phyloP scores from a whole-genome alignment of 2,888 invertebrate species.

The Timandra comae region DNA sequence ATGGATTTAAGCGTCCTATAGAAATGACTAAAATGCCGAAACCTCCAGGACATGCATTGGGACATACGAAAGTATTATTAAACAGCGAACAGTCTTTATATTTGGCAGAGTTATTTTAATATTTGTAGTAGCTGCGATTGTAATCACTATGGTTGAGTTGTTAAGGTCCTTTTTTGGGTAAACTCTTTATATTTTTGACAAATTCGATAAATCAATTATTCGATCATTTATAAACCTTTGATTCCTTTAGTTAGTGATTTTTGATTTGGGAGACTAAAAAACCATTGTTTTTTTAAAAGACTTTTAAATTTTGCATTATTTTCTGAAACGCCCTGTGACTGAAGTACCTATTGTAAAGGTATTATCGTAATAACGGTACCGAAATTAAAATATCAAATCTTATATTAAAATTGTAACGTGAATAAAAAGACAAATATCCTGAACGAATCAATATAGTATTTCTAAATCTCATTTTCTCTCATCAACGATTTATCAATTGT shows the following conservation, averaged over 20 bases:
- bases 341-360: no score
- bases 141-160: no score
- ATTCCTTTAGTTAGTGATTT: no score
- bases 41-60: slow-evolving; percentile 14
- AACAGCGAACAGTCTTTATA: slow-evolving; percentile 22
- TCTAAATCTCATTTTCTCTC: slow-evolving; percentile 41
- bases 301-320: no score
- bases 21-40: slow-evolving; percentile 21
- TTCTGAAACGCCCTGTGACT: no score
- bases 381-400: neutral
- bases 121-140: neutral
- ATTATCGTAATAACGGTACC: no score
- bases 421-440: slow-evolving; percentile 2
- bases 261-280: no score
- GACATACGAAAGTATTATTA: slow-evolving; percentile 12
- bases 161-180: no score
- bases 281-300: no score
- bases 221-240: no score
- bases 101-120: slow-evolving; percentile 21
- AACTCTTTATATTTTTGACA: no score
- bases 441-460: slow-evolving; percentile 32
- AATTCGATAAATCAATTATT: no score
- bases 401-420: neutral
- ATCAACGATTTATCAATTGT: slow-evolving; percentile 33
- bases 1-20: slow-evolving; percentile 17